phyloP scores from a whole-genome alignment of 1,140 invertebrate species.

The Lepidurus couesii region DNA sequence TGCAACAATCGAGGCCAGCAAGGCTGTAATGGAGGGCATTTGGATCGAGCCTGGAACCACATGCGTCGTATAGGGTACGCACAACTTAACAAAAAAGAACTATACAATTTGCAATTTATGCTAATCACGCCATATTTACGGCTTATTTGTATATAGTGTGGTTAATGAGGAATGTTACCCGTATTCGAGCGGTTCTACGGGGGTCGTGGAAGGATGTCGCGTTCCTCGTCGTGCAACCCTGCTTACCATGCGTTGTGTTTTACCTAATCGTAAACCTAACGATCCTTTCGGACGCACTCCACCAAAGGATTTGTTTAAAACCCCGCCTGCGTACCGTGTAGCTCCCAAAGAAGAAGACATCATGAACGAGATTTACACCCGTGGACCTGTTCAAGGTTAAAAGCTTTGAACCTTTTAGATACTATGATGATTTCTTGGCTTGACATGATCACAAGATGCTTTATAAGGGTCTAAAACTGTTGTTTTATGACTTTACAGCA shows the following conservation, averaged over 20 bases:
- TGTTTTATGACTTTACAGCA: constrained; percentile 53
- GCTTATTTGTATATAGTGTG: constrained; percentile 51
- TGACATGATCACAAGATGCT: neutral
- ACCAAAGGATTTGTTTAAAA: constrained; percentile 55
- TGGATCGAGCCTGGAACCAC: constrained; percentile 86
- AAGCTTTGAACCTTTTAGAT: neutral
- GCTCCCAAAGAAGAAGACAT: constrained; percentile 62
- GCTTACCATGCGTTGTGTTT: constrained; percentile 46
- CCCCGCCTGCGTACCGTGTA: constrained; percentile 77
- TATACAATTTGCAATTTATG: constrained; percentile 19
- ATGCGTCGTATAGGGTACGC: constrained; percentile 72
- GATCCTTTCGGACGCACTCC: constrained; percentile 24
- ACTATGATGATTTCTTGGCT: neutral
- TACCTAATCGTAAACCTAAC: constrained; percentile 30
- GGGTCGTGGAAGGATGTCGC: constrained; percentile 48
- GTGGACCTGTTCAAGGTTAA: constrained; percentile 89
- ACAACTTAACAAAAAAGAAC: constrained; percentile 7
- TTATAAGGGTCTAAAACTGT: constrained; percentile 1
- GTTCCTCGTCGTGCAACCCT: constrained; percentile 39
- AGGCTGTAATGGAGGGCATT: constrained; percentile 77
- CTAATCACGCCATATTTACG: constrained; percentile 14
- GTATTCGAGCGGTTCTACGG: constrained; percentile 56
- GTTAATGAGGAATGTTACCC: constrained; percentile 76
- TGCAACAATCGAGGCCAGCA: constrained; percentile 70
- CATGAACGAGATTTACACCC: constrained; percentile 82